phyloP scores from a whole-genome alignment of 2,888 invertebrate species.

The Phyto melanocephala region DNA sequence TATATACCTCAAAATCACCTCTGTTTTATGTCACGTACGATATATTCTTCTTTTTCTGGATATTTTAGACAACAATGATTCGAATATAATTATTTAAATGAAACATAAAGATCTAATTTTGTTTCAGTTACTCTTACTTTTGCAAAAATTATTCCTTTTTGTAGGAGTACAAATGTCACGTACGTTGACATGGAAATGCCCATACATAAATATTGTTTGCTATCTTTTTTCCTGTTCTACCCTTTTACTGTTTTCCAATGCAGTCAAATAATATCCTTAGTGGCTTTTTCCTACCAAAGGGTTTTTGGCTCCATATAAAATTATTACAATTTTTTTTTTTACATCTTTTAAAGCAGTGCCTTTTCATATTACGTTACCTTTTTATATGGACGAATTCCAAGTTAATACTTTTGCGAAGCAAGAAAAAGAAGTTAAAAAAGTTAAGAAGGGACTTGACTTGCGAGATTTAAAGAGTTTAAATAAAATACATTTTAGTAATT shows the following conservation, averaged over 20 bases:
- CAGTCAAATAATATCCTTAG: constrained; percentile 1
- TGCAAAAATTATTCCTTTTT: too few relatives aligned
- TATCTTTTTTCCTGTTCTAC: constrained; percentile 1
- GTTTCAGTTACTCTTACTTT: too few relatives aligned
- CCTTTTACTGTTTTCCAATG: constrained; percentile 8
- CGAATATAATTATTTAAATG: too few relatives aligned
- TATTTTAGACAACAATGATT: too few relatives aligned
- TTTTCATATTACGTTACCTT: constrained; percentile 35
- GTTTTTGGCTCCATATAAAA: constrained; percentile 16
- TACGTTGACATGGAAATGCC: too few relatives aligned
- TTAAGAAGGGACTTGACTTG: background rate
- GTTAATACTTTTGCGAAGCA: background rate
- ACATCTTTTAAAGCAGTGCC: constrained; percentile 41
- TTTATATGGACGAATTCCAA: constrained; percentile 6
- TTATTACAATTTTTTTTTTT: constrained; percentile 28
- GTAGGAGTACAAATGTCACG: too few relatives aligned
- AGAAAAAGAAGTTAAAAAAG: background rate
- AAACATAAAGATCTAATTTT: too few relatives aligned
- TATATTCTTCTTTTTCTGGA: too few relatives aligned
- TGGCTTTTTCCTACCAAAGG: background rate
- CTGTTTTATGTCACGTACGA: too few relatives aligned
- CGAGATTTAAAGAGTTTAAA: background rate
- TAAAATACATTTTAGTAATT: constrained; percentile 4
- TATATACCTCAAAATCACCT: too few relatives aligned
- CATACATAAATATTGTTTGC: too few relatives aligned